Evolutionary conservation across 2,113 vertebrate genomes (phyloP), one percentile per base, ranked within the genome.

Genomic region (Pluvialis apricaria): DNA sequence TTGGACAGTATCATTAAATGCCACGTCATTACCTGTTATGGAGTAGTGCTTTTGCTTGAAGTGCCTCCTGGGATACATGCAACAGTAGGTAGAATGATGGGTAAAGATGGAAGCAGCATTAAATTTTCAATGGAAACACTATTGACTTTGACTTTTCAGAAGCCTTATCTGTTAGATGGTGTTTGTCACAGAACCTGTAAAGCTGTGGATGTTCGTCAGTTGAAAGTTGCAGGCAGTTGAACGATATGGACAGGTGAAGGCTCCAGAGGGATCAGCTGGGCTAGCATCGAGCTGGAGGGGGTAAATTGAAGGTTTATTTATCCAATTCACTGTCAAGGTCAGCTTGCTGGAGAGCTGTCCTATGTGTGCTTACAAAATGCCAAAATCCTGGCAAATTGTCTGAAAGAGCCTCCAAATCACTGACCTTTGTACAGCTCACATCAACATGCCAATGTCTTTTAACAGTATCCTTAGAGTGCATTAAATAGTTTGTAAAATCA

Each of bases 221-320:
- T 97, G 97, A 73, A 98, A 98, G 98, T 98, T 98, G 98, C 99
- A 97, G 97, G 97, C 98, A 98, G 98, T 97, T 99, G 99, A 99
- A 98, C 98, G 98, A 99, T 99, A 98, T 98, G 98, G 99, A 99
- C 99, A 99, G 99, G 99, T 99, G 99, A 99, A 99, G 98, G 98
- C 98, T 99, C 99, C 99, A 94, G 97, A 98, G 99, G 99, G 99
- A 99, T 98, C 95, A 75, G 96, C 98, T 97, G 86, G 97, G 98
- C 98, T 98, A 96, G 92, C 97, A 95, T 96, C 68, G 97, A 98
- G 98, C 98, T 97, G 98, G 98, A 98, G 99, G 99, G 98, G 98
- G 99, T 99, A 99, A 99, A 99, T 99, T 99, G 99, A 99, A 99
- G 99, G 99, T 99, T 99, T 99, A 99, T 99, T 99, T 99, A 99